Percentiles rank a stretch among this genome's conserved stretches.
Conservation (phyloP, 2,797 vertebrate genomes). For the Sebastes jordani region DNA sequence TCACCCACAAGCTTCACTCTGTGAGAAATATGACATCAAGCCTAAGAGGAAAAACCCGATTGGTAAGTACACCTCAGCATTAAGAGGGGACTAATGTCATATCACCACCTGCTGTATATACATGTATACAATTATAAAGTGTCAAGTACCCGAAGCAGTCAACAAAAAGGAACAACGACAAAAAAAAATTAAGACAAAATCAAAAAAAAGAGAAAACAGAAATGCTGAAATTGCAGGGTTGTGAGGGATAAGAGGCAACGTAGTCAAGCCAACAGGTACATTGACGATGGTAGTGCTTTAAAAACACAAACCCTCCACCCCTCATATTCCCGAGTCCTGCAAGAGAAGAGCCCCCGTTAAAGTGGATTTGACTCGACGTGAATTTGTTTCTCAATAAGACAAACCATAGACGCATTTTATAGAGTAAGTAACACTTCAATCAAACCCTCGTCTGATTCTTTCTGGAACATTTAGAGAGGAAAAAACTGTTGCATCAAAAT, state of each 20-base stretch:
- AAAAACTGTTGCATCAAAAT: slow-evolving; percentile 80
- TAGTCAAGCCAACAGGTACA: slow-evolving; percentile 74
- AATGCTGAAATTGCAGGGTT: slow-evolving; percentile 76
- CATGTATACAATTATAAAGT: slow-evolving; percentile 87
- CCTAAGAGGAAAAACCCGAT: slow-evolving; percentile 77
- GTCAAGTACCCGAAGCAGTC: slow-evolving; percentile 89
- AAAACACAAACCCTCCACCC: slow-evolving; percentile 78
- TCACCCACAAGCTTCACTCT: slow-evolving; percentile 75
- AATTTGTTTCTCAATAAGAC: slow-evolving; percentile 72
- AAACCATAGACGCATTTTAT: slow-evolving; percentile 68
- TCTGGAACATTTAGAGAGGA: slow-evolving; percentile 81
- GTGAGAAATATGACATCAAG: slow-evolving; percentile 81
- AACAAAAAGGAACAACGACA: slow-evolving; percentile 74
- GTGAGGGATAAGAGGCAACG: slow-evolving; percentile 77
- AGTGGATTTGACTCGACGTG: slow-evolving; percentile 77
- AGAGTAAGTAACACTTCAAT: slow-evolving; percentile 87
- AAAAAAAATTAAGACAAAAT: slow-evolving; percentile 75
- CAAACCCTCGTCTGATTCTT: slow-evolving; percentile 83
- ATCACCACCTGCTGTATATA: slow-evolving; percentile 83
- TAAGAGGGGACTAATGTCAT: slow-evolving; percentile 79
- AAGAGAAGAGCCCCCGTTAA: slow-evolving; percentile 71
- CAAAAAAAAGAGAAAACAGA: slow-evolving; percentile 69
- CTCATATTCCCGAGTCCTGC: slow-evolving; percentile 68
- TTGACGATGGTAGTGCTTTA: slow-evolving; percentile 83
- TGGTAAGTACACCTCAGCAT: slow-evolving; percentile 80